Evolutionary conservation across 2,888 invertebrate genomes (phyloP).

Genomic region (Deilephila elpenor): DNA sequence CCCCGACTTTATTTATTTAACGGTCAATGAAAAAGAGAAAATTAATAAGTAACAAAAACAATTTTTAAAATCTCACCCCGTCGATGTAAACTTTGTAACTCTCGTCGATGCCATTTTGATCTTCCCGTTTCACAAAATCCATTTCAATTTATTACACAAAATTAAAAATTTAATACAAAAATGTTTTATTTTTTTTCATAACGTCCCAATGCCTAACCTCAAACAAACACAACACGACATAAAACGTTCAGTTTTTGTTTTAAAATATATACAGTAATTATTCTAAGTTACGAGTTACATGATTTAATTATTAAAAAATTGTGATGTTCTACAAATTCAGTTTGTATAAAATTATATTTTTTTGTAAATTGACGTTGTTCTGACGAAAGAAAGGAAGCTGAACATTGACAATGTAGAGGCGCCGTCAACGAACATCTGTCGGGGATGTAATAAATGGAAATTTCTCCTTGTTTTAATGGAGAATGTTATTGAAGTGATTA

Average conservation of each 20-base stretch:
- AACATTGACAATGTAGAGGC: constrained; percentile 62
- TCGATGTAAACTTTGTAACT: constrained; percentile 74
- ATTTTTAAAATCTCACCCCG: constrained; percentile 60
- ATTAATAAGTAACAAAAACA: neutral
- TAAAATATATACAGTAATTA: neutral
- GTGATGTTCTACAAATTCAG: neutral
- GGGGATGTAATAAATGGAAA: constrained; percentile 36
- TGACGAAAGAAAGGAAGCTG: constrained; percentile 72
- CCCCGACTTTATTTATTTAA: too few species aligned
- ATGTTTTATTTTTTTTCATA: constrained; percentile 46
- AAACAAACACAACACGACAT: constrained; percentile 32
- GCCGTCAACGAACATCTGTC: constrained; percentile 74
- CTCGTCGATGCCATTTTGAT: constrained; percentile 70
- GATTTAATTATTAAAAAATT: neutral
- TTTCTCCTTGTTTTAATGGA: constrained; percentile 6
- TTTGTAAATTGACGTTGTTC: constrained; percentile 58
- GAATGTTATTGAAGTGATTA: neutral
- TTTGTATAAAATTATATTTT: constrained; percentile 41
- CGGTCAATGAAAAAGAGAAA: too few species aligned
- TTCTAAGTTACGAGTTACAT: neutral
- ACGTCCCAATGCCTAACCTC: constrained; percentile 69
- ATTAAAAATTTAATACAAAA: constrained; percentile 42
- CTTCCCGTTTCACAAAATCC: constrained; percentile 80
- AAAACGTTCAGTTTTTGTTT: neutral
- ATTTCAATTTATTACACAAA: constrained; percentile 47